Percentiles rank a stretch among this genome's conserved stretches.
Evolutionary conservation across 1,140 invertebrate species (phyloP).

Genomic region (Ectropis grisescens): DNA sequence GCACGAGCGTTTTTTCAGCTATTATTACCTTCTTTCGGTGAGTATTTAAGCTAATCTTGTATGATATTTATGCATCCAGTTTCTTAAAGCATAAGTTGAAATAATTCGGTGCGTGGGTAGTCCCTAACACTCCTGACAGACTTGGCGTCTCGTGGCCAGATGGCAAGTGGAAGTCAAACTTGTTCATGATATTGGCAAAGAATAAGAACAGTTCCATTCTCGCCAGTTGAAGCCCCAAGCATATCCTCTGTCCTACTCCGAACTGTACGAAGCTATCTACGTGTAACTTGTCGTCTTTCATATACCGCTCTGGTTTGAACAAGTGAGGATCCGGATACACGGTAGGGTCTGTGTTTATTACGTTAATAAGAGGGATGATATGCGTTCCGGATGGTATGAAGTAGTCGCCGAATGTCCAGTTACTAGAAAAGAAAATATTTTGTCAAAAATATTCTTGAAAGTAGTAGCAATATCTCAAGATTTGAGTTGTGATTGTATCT

Average conservation of each 20-base stretch:
- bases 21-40: too few relatives aligned
- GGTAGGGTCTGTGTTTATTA: conserved; percentile 85
- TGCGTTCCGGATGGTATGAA: conserved; percentile 81
- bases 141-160: conserved; percentile 76
- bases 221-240: conserved; percentile 88
- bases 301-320: conserved; percentile 83
- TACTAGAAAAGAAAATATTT: too few relatives aligned
- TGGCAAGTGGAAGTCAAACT: conserved; percentile 78
- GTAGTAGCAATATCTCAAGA: too few relatives aligned
- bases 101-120: conserved; percentile 78
- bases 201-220: conserved; percentile 89
- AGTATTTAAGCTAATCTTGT: too few relatives aligned
- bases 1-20: too few relatives aligned
- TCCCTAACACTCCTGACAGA: conserved; percentile 76
- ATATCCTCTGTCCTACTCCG: conserved; percentile 86
- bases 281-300: conserved; percentile 76
- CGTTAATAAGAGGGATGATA: conserved; percentile 83
- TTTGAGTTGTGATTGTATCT: too few relatives aligned
- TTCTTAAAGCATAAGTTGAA: conserved; percentile 73
- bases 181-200: conserved; percentile 83
- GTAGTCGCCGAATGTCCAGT: conserved; percentile 79
- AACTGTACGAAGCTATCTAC: conserved; percentile 89
- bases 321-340: conserved; percentile 84
- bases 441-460: too few relatives aligned
- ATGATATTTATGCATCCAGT: conserved; percentile 1